Conservation (phyloP, 2,113 vertebrate genomes). For the Cryptotis parvus region DNA sequence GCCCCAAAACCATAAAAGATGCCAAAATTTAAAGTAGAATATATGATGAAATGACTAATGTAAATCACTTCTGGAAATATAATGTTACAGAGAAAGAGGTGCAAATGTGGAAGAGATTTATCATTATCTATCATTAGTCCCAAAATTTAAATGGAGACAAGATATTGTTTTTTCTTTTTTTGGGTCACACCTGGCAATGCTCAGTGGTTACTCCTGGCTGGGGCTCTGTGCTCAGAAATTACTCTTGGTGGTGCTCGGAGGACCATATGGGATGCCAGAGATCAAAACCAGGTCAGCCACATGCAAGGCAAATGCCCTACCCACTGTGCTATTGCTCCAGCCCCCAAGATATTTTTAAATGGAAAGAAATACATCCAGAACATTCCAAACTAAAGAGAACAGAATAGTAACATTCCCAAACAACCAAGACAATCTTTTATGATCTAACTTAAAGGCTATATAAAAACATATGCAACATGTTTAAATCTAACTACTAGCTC, state of each 20-base stretch:
- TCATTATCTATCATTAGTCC: neutral
- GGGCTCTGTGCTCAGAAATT: no score
- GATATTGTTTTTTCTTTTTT: no score
- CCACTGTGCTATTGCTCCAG: no score
- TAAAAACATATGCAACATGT: neutral
- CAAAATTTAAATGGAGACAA: neutral
- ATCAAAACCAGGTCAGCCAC: no score
- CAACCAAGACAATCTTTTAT: constrained; percentile 10
- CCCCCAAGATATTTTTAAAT: constrained; percentile 6
- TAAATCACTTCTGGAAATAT: constrained; percentile 13
- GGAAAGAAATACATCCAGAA: neutral
- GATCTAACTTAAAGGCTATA: neutral
- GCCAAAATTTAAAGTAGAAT: constrained; percentile 18
- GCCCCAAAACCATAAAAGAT: no score
- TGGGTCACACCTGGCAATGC: no score
- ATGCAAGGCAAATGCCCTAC: no score
- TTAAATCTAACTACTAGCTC: neutral
- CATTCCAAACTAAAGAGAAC: constrained; percentile 16
- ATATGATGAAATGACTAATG: neutral
- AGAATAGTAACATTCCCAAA: neutral
- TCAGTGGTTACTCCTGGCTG: no score
- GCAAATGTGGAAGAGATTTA: neutral
- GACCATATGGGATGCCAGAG: no score
- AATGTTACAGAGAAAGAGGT: neutral
- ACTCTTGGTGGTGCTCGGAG: no score